Conservation (phyloP, 2,888 invertebrate species). For the Caradrina kadenii region DNA sequence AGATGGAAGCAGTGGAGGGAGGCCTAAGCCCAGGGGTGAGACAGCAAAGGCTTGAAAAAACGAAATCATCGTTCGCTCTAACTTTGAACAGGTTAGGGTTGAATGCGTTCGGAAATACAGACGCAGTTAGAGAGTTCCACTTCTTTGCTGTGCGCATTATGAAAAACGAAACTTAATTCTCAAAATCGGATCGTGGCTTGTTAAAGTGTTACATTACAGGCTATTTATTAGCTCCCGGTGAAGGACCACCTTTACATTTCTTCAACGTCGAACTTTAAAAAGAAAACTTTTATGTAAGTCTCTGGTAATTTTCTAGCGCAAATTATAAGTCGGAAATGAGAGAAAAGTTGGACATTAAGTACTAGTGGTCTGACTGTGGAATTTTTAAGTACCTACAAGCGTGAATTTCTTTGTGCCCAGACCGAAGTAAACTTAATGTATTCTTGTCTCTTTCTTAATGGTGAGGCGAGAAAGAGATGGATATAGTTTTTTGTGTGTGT, state of each 20-base stretch:
- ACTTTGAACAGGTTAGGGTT: too few species aligned
- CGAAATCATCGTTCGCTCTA: too few species aligned
- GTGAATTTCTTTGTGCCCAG: slow-evolving; percentile 3
- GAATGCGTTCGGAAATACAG: too few species aligned
- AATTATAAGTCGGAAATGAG: slow-evolving; percentile 47
- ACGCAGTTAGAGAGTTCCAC: too few species aligned
- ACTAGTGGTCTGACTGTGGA: slow-evolving; percentile 2
- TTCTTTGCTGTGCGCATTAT: too few species aligned
- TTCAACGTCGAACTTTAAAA: slow-evolving; percentile 25
- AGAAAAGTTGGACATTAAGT: slow-evolving; percentile 23
- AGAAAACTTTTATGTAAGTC: slow-evolving; percentile 35
- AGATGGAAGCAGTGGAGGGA: too few species aligned
- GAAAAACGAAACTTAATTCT: too few species aligned
- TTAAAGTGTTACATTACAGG: too few species aligned
- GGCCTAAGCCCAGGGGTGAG: too few species aligned
- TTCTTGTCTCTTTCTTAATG: background rate
- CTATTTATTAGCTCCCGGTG: too few species aligned
- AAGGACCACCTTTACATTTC: background rate
- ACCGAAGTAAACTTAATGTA: background rate
- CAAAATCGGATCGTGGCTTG: too few species aligned
- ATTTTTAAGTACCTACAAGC: slow-evolving; percentile 7
- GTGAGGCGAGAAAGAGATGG: background rate
- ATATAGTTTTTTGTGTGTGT: background rate
- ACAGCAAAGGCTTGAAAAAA: too few species aligned
- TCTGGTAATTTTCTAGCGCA: slow-evolving; percentile 36